phyloP scores from a whole-genome alignment of 2,888 invertebrate genomes.

The Drosophila siamana region DNA sequence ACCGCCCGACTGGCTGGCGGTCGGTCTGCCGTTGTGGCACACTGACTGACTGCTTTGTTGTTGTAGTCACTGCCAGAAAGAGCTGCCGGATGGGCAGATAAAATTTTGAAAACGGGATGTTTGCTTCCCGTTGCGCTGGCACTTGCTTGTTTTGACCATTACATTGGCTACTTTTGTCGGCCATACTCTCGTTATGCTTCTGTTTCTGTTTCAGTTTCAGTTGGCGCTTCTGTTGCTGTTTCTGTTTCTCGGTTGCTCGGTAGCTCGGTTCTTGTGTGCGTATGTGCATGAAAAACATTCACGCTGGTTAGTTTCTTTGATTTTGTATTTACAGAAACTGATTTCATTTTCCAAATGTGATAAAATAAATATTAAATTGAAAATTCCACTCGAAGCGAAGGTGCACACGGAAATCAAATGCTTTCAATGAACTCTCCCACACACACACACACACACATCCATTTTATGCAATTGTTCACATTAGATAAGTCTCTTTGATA shows the following conservation, averaged over 20 bases:
- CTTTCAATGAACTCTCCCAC: constrained; percentile 7
- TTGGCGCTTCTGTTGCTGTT: neutral
- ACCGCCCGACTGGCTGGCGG: neutral
- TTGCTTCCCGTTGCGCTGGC: constrained; percentile 63
- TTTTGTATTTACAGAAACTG: constrained; percentile 60
- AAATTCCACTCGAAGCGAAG: constrained; percentile 31
- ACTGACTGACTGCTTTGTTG: constrained; percentile 1
- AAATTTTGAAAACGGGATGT: constrained; percentile 72
- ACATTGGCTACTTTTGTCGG: constrained; percentile 70
- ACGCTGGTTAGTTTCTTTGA: constrained; percentile 58
- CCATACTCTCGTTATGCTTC: constrained; percentile 38
- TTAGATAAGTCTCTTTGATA: constrained; percentile 14
- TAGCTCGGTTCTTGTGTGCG: constrained; percentile 24
- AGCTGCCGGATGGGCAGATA: constrained; percentile 65
- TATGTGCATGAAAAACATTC: constrained; percentile 49
- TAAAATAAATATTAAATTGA: constrained; percentile 56
- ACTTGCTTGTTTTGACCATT: constrained; percentile 70
- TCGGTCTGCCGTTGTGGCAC: neutral
- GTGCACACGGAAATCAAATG: constrained; percentile 19
- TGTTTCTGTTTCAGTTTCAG: constrained; percentile 11
- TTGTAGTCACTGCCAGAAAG: constrained; percentile 50
- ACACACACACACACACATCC: no score
- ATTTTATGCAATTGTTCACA: neutral
- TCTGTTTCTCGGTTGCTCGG: no score
- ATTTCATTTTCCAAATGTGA: constrained; percentile 70